Conservation (phyloP, 1,140 invertebrate genomes). For the Platyura marginata region DNA sequence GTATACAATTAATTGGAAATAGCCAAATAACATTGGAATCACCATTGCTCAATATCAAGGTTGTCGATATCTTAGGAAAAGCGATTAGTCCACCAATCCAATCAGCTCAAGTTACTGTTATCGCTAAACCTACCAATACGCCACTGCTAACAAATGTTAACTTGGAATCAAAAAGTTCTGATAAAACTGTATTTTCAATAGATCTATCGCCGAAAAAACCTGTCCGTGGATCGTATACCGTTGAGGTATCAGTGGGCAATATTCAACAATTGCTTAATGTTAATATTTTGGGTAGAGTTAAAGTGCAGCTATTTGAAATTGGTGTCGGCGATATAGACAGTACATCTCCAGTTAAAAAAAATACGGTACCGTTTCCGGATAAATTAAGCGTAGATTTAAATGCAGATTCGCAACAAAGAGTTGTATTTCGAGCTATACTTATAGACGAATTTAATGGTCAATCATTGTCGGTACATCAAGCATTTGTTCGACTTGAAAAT, state of each 20-base stretch:
- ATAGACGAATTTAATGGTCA: constrained; percentile 50
- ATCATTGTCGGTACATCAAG: constrained; percentile 70
- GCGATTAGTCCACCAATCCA: constrained; percentile 28
- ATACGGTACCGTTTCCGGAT: constrained; percentile 51
- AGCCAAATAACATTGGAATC: constrained; percentile 50
- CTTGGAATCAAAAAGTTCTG: constrained; percentile 21
- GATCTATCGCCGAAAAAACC: constrained; percentile 65
- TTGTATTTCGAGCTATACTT: constrained; percentile 65
- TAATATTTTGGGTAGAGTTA: constrained; percentile 52
- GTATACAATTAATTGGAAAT: constrained; percentile 55
- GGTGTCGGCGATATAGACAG: constrained; percentile 84
- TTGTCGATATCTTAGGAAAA: constrained; percentile 73
- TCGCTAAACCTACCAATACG: constrained; percentile 14
- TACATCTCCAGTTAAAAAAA: constrained; percentile 56
- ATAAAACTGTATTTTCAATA: constrained; percentile 52
- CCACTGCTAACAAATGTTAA: constrained; percentile 16
- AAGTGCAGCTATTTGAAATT: constrained; percentile 62
- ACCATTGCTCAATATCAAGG: constrained; percentile 51
- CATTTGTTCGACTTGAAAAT: constrained; percentile 67
- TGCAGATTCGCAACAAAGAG: constrained; percentile 77
- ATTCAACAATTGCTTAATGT: constrained; percentile 47
- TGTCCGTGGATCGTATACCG: constrained; percentile 65
- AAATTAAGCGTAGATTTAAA: constrained; percentile 47
- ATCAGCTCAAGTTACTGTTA: constrained; percentile 13
- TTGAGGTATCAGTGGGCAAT: constrained; percentile 51